These are phyloP conservation scores for Enteromius viviparus DNA, from an alignment of 2,797 vertebrate species.

Conservation along the genomic window DNA sequence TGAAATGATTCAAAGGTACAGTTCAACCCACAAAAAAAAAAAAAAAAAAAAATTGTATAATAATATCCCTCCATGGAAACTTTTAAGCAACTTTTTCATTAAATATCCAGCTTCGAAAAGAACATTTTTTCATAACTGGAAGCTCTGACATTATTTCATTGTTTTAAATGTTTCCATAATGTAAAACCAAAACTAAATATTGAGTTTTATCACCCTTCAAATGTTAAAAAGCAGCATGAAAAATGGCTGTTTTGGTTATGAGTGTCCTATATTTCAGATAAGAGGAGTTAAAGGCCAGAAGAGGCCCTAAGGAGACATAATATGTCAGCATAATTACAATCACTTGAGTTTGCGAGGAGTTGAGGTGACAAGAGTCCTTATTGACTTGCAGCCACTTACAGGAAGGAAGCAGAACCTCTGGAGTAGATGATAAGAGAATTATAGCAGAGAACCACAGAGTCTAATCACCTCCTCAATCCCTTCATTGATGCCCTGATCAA, in stretches of 20 bases:
- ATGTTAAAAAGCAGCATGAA: too few species aligned
- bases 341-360: conserved; percentile 62
- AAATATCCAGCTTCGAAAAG: background rate
- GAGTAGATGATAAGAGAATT: conserved; percentile 69
- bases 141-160: too few species aligned
- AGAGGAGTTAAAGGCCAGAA: conserved; percentile 56
- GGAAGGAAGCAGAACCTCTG: conserved; percentile 71
- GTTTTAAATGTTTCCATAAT: background rate
- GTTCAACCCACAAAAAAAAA: background rate
- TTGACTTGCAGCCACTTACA: conserved; percentile 66
- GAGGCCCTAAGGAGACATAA: conserved; percentile 50
- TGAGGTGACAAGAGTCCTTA: conserved; percentile 63
- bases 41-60: background rate
- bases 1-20: background rate
- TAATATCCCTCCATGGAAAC: background rate
- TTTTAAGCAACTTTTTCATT: background rate
- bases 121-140: background rate
- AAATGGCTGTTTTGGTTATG: too few species aligned
- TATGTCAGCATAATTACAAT: conserved; percentile 70
- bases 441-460: conserved; percentile 66
- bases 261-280: conserved; percentile 40
- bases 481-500: conserved; percentile 27
- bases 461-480: conserved; percentile 64
- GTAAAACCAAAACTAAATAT: background rate
- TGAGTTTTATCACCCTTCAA: background rate